These are phyloP conservation scores for Micropterix aruncella DNA, from an alignment of 2,888 invertebrate genomes.

Conservation along the genomic window DNA sequence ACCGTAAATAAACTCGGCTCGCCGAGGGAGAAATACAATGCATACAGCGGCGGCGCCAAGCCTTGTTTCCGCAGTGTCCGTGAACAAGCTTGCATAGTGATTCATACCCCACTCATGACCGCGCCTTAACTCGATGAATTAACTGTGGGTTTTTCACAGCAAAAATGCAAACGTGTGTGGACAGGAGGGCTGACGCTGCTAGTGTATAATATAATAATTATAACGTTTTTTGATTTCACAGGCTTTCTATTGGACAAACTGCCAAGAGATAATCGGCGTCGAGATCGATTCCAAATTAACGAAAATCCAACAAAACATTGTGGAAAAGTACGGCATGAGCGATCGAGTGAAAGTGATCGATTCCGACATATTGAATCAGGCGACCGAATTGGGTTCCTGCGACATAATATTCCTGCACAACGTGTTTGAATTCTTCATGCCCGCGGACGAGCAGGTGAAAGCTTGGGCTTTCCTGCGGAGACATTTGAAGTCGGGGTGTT, in stretches of 20 bases:
- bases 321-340: conserved; percentile 36
- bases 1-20: no score
- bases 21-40: no score
- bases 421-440: conserved; percentile 54
- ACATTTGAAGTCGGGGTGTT: conserved; percentile 36
- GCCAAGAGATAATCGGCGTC: conserved; percentile 44
- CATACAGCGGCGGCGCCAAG: no score
- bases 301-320: conserved; percentile 41
- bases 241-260: conserved; percentile 46
- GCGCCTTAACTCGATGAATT: no score
- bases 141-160: no score
- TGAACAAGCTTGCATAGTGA: no score
- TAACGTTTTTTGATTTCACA: conserved; percentile 20
- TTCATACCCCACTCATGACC: no score
- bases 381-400: conserved; percentile 36
- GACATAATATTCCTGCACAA: conserved; percentile 49
- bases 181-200: no score
- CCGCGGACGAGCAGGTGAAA: conserved; percentile 38
- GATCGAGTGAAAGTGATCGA: conserved; percentile 39
- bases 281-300: conserved; percentile 56
- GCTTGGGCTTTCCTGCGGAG: conserved; percentile 46
- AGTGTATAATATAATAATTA: no score
- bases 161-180: no score
- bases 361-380: conserved; percentile 40
- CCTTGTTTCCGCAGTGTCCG: no score